Conservation (phyloP, 2,797 vertebrate species). For the Lepilemur septentrionalis region DNA sequence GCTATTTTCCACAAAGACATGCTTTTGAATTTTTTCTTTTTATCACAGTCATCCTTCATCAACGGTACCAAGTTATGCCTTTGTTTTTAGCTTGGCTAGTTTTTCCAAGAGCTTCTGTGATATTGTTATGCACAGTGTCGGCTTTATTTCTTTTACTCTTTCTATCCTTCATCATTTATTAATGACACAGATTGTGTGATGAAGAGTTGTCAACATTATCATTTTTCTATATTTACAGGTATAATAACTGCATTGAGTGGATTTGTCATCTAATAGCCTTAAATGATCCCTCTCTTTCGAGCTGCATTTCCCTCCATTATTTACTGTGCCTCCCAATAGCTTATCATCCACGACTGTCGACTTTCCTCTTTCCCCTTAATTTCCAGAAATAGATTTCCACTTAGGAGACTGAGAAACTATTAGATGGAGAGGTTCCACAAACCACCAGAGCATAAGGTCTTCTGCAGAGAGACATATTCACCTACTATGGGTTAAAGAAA, state of each 20-base stretch:
- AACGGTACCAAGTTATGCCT: constrained; percentile 61
- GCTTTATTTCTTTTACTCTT: constrained; percentile 77
- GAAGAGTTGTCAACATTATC: constrained; percentile 79
- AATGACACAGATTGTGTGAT: constrained; percentile 78
- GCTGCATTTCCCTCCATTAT: constrained; percentile 68
- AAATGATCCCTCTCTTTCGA: constrained; percentile 67
- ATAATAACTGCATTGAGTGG: constrained; percentile 64
- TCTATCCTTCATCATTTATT: constrained; percentile 83
- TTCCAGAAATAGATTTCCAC: constrained; percentile 68
- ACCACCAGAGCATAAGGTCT: constrained; percentile 22
- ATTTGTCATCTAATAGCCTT: constrained; percentile 76
- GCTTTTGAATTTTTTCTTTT: background rate
- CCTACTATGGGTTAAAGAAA: background rate
- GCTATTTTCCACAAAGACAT: background rate
- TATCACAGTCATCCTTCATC: constrained; percentile 62
- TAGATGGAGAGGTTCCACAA: constrained; percentile 49
- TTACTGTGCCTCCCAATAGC: constrained; percentile 33
- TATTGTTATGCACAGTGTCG: constrained; percentile 75
- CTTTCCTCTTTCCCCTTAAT: constrained; percentile 72
- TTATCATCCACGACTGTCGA: constrained; percentile 54
- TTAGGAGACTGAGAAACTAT: constrained; percentile 63
- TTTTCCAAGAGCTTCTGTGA: constrained; percentile 76
- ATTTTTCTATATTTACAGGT: constrained; percentile 80
- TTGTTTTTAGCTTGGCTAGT: constrained; percentile 80
- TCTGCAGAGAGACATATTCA: background rate